Base-by-base conservation (phyloP, 2,113 vertebrate genomes). In the Australoheros scitulus region DNA sequence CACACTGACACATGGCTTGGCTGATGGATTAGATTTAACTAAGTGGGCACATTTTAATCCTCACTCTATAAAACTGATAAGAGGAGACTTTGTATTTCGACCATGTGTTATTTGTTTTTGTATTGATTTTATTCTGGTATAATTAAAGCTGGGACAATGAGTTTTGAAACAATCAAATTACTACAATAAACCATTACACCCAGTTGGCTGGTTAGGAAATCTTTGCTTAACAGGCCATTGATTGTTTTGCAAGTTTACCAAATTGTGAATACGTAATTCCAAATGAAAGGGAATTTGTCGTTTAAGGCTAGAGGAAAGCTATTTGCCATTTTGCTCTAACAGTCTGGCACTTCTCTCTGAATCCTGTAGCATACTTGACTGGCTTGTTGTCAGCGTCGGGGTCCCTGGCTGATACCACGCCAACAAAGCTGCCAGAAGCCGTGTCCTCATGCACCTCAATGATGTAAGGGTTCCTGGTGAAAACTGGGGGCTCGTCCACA, bases 401-500 rank as follows among this genome's bases (percentile, higher is more conserved):
- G 88, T 99, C 98, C 88, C 96, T 94, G 11, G 98, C 98, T 15
- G 94, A 94, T 59, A 99, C 96, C 32, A 97, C 95, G 0, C 97
- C 97, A 13, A 99, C 96, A 32, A 97, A 96, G 86, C 95, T 99
- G 41, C 98, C 98, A 26, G 97, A 96, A 2, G 96, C 96, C 3
- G 95, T 96, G 84, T 99, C 97, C 95, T 99, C 98, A 58, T 98
- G 97, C 68, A 99, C 97, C 74, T 99, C 97, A 80, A 99, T 96
- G 94, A 99, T 92, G 92, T 98, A 98, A 79, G 96, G 97, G 11
- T 94, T 88, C 86, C 96, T 95, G 79, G 90, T 96, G 94, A 99
- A 99, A 20, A 97, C 85, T 0, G 98, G 98, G 1, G 98, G 95
- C 85, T 99, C 98, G 1, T 99, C 97, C 86, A 94, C 79, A 14